Base-by-base conservation (phyloP, 2,888 invertebrate genomes). In the Stegophylla sp. region DNA sequence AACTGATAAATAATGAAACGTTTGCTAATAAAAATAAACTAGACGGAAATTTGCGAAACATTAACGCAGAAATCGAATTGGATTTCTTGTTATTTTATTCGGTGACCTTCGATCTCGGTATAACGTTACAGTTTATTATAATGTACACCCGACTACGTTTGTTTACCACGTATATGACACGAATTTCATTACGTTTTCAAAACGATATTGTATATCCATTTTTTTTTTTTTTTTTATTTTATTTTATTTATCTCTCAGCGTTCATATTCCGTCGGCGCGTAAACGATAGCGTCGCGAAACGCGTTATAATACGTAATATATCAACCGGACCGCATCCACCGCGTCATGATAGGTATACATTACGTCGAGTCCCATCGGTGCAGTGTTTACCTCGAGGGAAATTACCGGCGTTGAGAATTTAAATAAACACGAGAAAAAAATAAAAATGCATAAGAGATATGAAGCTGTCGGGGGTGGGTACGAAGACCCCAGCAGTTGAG, bases 321-420 rank as follows among this genome's bases (percentile, higher is more conserved):
- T 79, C 77, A 79, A 61, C 67, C 17, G 23, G 59, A 59, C 77
- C 56, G 9, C 28, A 67, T 79, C 34, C 61, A 34, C 48, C 43
- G n/a, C n/a, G 23, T 48, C 23, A 1, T 15, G 23, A 41, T 64
- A 51, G 12, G 13, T 41, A 59, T 71, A 43, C 53, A 20, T 15
- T 17, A n/a, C 23, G 23, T 26, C 51, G 45, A 23, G 23, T 9
- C 23, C n/a, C n/a, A n/a, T n/a, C n/a, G n/a, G n/a, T n/a, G n/a
- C 73, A 15, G 43, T 13, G 26, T 77, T 43, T 34, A 77, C 67
- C 77, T 77, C 77, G 7, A 23, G 69, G 69, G 77, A 77, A 77
- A 77, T 77, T 69, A 77, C 69, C 4, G 59, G 69, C 34, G 67
- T 69, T 59, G 45, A 77, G 59, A 69, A 77, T 77, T 77, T 77